Evolutionary conservation across 1,140 invertebrate species (phyloP), one percentile per base, ranked within the genome.

Genomic region (Cotesia typhae): DNA sequence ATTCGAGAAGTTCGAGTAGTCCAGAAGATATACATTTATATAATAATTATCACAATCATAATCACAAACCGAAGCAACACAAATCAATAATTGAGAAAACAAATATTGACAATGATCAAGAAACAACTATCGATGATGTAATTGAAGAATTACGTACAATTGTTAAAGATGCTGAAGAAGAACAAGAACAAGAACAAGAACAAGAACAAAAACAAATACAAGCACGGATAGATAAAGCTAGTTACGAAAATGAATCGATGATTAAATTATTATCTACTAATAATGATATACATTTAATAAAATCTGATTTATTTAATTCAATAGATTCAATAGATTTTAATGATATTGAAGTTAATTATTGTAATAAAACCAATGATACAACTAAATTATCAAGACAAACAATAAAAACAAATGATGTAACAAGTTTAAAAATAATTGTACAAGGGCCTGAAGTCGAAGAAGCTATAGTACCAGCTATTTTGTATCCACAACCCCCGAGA

Each of bases 61-160:
- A 47, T 47, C 4, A 47, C 10, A 47, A 47, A 7, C 41, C 2
- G 10, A 4, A 47, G 5, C 41, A 47, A 47, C 41, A 47, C 6
- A 47, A 47, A 47, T 47, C 10, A 10, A 76, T 67, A 9, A 60
- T 66, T 9, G 71, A 57, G 35, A 78, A 76, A 82, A 85, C 74
- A 52, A 68, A 7, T 47, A 47, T 73, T 36, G 90, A 91, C 66
- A 92, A 93, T 61, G 92, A 94, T 76, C 92, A 93, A 63, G 93
- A 95, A 85, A 94, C 92, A 0, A 95, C 94, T 12, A 95, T 96
- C 64, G 94, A 95, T 75, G 94, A 95, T 85, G 94, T 95, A 0
- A 95, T 95, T 78, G 93, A 94, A 82, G 94, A 95, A 80, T 82
- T 96, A 37, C 89, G 92, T 75, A 95, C 94, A 76, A 94, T 95